Base-by-base conservation (phyloP, 2,888 invertebrate genomes). In the Ceraclea dissimilis region DNA sequence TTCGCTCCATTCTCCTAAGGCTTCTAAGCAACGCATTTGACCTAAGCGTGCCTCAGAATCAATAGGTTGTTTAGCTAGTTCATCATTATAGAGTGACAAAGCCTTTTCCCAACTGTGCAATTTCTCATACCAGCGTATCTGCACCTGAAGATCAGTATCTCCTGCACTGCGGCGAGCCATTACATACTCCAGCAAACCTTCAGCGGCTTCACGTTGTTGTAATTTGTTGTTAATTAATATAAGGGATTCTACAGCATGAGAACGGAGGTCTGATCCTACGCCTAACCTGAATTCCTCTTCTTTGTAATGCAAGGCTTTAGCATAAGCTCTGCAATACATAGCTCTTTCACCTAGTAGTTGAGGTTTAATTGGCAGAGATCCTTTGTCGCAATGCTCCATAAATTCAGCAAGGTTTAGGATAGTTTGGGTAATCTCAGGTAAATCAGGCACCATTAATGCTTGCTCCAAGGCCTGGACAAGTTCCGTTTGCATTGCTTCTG, bases 31-130 rank as follows among this genome's bases (percentile, higher is more conserved):
- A 52, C 98, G 83, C 88, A 99, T 91, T 68, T 95, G 88, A 0
- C 98, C 98, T 20, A 98, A 76, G 22, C 85, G 85, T 0, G 93
- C 83, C 53, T 93, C 93, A 56, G 88, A 77, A 66, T 93, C 90
- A 8, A 79, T 74, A 0, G 79, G 74, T 62, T 85, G 83, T 0
- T 73, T 74, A 6, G 79, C 76, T 46, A 92, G 72, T 66, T 90
- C 88, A 52, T 85, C 85, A 50, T 86, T 82, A 66, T 99, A 99
- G 1, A 94, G 82, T 60, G 86, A 82, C 44, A 97, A 75, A 0
- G 99, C 99, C 68, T 93, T 93, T 65, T 97, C 95, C 98, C 98
- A 99, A 69, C 97, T 95, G 72, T 99, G 97, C 1, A 99, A 76
- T 71, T 99, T 98, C 70, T 99, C 99, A 70, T 97, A 97, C 99